These are phyloP conservation scores for Trissoscelio sp. DNA, from an alignment of 2,888 invertebrate species.

Conservation along the genomic window DNA sequence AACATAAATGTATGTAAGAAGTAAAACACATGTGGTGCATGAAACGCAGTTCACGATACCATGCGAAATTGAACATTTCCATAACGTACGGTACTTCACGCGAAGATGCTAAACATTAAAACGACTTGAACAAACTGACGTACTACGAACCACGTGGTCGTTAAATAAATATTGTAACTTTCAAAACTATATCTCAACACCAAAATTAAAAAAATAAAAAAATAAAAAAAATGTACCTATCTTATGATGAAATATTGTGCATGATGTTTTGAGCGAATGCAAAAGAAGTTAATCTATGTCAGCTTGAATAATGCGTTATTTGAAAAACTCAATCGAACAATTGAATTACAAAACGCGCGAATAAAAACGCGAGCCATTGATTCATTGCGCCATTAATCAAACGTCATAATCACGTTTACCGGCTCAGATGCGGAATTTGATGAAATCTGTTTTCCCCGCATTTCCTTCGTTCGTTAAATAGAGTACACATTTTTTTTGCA, in stretches of 20 bases:
- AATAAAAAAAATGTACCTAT: background rate
- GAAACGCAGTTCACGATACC: slow-evolving; percentile 63
- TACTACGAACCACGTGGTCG: slow-evolving; percentile 17
- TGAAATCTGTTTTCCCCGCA: slow-evolving; percentile 1
- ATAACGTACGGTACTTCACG: slow-evolving; percentile 57
- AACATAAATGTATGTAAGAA: slow-evolving; percentile 13
- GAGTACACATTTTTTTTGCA: slow-evolving; percentile 20
- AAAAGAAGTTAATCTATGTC: background rate
- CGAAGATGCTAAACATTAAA: slow-evolving; percentile 58
- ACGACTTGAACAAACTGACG: slow-evolving; percentile 54
- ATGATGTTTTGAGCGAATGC: background rate
- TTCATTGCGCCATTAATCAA: slow-evolving; percentile 29
- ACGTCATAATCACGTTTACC: slow-evolving; percentile 17
- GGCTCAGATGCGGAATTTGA: background rate
- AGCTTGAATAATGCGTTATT: slow-evolving; percentile 3
- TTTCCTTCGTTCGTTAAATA: slow-evolving; percentile 1
- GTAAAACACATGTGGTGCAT: slow-evolving; percentile 57
- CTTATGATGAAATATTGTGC: background rate
- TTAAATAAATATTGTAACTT: slow-evolving; percentile 39
- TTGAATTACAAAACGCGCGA: slow-evolving; percentile 38
- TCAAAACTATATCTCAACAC: slow-evolving; percentile 16
- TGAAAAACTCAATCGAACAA: slow-evolving; percentile 4
- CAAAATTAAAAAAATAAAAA: background rate
- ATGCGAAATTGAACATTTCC: slow-evolving; percentile 55
- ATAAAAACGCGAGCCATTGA: slow-evolving; percentile 11